Percentiles rank a stretch among this genome's conserved stretches.
phyloP scores from a whole-genome alignment of 2,797 vertebrate genomes.

The Botia kubotai region DNA sequence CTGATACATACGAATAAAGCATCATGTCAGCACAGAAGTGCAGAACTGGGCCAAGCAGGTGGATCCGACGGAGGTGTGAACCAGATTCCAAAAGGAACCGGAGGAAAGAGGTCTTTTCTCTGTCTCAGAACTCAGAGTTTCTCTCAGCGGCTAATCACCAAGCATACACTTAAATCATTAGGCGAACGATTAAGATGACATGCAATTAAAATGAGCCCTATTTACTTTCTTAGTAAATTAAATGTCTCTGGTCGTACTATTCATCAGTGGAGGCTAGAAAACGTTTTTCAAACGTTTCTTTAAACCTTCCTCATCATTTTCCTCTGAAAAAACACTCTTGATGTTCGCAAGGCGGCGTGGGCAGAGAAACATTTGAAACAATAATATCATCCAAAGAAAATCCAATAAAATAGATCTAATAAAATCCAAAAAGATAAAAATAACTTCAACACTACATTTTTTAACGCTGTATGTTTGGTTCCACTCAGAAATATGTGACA shows the following conservation, averaged over 20 bases:
- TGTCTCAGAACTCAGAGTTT: constrained; percentile 9
- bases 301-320: constrained; percentile 7
- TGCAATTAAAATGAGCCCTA: not conserved
- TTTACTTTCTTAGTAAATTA: not conserved
- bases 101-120: constrained; percentile 11
- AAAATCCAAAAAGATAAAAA: constrained; percentile 6
- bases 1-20: constrained; percentile 59
- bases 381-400: constrained; percentile 19
- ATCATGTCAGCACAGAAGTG: constrained; percentile 56
- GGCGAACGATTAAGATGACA: not conserved
- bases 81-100: constrained; percentile 34
- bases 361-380: not conserved
- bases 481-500: not conserved
- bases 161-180: constrained; percentile 35
- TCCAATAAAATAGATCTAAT: not conserved
- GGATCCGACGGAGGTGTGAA: constrained; percentile 24
- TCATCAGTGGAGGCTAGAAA: not conserved
- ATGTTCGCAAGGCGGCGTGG: not conserved
- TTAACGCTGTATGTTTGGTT: not conserved
- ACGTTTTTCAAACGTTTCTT: not conserved
- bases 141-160: constrained; percentile 1
- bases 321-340: not conserved
- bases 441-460: not conserved
- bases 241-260: constrained; percentile 3
- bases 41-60: constrained; percentile 63